These are phyloP conservation scores for Rallus limicola DNA, from an alignment of 2,113 vertebrate species.

Conservation along the genomic window DNA sequence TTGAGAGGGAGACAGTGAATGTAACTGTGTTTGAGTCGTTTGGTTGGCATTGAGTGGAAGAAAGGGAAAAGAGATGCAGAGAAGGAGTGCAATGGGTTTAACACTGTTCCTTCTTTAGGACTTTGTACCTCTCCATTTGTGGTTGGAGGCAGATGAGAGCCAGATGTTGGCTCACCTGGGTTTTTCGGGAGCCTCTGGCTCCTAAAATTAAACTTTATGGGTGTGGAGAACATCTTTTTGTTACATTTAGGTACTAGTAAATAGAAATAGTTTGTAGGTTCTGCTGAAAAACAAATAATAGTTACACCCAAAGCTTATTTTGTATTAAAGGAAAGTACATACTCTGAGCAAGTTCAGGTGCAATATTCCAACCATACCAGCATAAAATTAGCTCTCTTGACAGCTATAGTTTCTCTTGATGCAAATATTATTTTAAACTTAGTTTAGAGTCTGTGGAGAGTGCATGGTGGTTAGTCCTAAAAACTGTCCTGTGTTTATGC, in stretches of 20 bases:
- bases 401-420: conserved; percentile 19
- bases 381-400: conserved; percentile 40
- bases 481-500: conserved; percentile 40
- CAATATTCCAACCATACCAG: background rate
- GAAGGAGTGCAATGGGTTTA: background rate
- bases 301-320: conserved; percentile 54
- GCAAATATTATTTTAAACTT: conserved; percentile 58
- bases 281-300: conserved; percentile 54
- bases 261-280: conserved; percentile 31
- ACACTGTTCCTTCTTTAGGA: conserved; percentile 10
- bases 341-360: conserved; percentile 8
- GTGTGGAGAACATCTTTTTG: conserved; percentile 57
- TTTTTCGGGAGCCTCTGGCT: conserved; percentile 14
- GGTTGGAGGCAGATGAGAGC: conserved; percentile 15
- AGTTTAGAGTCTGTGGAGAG: conserved; percentile 7
- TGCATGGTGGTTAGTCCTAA: conserved; percentile 31
- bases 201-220: conserved; percentile 56
- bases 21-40: background rate
- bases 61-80: background rate
- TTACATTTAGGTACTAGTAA: conserved; percentile 42
- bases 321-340: conserved; percentile 8
- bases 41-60: background rate
- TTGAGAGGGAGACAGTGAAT: background rate
- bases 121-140: conserved; percentile 36
- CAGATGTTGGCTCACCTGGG: conserved; percentile 33